Base-by-base conservation (phyloP, 2,113 vertebrate species). In the Myanophis thanlyinensis region DNA sequence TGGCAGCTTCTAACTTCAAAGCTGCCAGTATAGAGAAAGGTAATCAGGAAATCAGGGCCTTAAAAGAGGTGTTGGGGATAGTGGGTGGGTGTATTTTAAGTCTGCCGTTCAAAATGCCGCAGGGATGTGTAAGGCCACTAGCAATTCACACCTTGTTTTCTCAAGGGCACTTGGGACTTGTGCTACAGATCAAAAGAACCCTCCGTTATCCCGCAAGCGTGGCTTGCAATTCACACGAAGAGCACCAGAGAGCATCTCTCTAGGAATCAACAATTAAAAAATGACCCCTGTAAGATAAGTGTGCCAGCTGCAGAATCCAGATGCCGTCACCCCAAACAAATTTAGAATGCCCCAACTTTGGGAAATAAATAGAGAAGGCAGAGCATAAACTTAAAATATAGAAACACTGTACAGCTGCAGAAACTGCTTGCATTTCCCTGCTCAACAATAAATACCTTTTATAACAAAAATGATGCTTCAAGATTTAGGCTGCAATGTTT, bases 1-100 rank as follows among this genome's bases (percentile, higher is more conserved):
- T 27, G 9, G 23, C 56, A 49, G n/a, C 87, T 89, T 30, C 6
- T 3, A 89, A 94, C 89, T 93, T 95, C 94, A 95, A 95, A 89
- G 90, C 56, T n/a, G 27, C 93, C 54, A 44, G 51, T 10, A 27
- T 86, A 89, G 15, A 89, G 80, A 30, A 89, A 89, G 93, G 80
- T 47, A 93, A 91, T 85, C 87, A 91, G 93, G 90, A 93, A 91
- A 88, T 89, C 84, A 27, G 89, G n/a, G 88, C 35, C 84, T 93
- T 93, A 47, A 85, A 56, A 89, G 54, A 85, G 48, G 46, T 51
- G 85, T 49, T 47, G 23, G 85, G 46, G 85, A 27, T 15, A 30
- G 85, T 47, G 47, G 22, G 47, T 47, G 44, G 47, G 85, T 27
- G 47, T 27, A 20, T 44, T 27, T 51, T 49, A 23, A 23, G 11